phyloP scores from a whole-genome alignment of 2,797 vertebrate species.

The Clarias fuscus region DNA sequence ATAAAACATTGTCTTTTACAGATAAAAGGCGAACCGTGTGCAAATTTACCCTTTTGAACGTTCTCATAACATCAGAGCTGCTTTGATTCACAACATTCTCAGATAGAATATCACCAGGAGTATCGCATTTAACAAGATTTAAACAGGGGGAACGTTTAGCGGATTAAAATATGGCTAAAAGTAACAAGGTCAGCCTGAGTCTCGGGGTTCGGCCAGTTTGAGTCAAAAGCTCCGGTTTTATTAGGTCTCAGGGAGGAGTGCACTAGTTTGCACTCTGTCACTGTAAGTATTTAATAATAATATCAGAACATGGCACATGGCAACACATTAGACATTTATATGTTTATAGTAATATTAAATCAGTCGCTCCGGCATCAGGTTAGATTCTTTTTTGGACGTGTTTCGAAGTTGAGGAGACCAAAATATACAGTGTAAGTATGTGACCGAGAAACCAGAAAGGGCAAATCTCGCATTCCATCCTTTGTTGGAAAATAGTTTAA shows the following conservation, averaged over 20 bases:
- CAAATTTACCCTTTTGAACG: conserved; percentile 6
- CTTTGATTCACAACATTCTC: conserved; percentile 16
- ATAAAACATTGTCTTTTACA: conserved; percentile 42
- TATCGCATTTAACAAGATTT: background rate
- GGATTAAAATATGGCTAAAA: background rate
- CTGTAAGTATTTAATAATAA: background rate
- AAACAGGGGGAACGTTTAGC: background rate
- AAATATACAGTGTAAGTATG: background rate
- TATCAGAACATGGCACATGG: too few species aligned
- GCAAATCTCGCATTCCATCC: background rate
- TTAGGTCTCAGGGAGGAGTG: background rate
- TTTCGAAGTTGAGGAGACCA: background rate
- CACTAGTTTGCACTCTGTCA: background rate
- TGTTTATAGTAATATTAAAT: background rate
- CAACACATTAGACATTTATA: background rate
- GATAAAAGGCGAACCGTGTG: conserved; percentile 17
- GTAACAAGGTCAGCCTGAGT: background rate
- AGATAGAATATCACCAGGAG: background rate
- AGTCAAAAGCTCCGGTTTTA: background rate
- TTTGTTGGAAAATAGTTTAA: background rate
- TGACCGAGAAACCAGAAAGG: background rate
- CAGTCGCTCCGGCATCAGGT: background rate
- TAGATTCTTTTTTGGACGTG: background rate
- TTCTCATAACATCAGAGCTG: conserved; percentile 22
- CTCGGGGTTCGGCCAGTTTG: background rate